Conservation (phyloP, 2,113 vertebrate genomes). For the Ibidorhyncha struthersii region DNA sequence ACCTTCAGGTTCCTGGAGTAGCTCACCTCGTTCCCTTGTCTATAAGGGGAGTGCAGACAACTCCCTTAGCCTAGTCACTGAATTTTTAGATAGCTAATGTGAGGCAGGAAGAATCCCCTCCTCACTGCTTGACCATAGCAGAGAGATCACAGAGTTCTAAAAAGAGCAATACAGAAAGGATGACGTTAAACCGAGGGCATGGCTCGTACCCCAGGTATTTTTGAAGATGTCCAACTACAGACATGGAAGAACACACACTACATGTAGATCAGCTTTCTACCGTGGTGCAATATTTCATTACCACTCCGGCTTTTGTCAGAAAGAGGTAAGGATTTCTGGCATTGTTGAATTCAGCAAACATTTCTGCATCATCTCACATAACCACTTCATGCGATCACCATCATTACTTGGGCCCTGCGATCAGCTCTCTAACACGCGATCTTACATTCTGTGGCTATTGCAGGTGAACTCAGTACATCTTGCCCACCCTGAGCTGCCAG, state of each 20-base stretch:
- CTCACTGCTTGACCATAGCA: background rate
- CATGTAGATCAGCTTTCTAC: background rate
- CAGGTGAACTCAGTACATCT: background rate
- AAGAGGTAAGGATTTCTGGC: background rate
- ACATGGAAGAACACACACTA: background rate
- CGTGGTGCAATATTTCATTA: background rate
- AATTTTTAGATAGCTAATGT: background rate
- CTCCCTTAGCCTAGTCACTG: background rate
- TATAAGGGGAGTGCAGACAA: background rate
- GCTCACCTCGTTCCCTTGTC: background rate
- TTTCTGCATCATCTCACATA: background rate
- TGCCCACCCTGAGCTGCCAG: background rate
- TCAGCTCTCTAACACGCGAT: background rate
- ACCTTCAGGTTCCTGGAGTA: background rate
- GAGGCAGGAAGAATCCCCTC: background rate
- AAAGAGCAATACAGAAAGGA: background rate
- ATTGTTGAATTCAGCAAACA: background rate
- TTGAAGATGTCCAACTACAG: background rate
- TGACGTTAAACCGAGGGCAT: background rate
- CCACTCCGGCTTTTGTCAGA: background rate
- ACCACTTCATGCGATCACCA: background rate
- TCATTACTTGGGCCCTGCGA: background rate
- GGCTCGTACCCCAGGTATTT: slow-evolving; percentile 28
- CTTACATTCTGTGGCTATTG: background rate
- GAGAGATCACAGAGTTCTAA: background rate